Base-by-base conservation (phyloP, 2,888 invertebrate species). In the Agelastica alni region DNA sequence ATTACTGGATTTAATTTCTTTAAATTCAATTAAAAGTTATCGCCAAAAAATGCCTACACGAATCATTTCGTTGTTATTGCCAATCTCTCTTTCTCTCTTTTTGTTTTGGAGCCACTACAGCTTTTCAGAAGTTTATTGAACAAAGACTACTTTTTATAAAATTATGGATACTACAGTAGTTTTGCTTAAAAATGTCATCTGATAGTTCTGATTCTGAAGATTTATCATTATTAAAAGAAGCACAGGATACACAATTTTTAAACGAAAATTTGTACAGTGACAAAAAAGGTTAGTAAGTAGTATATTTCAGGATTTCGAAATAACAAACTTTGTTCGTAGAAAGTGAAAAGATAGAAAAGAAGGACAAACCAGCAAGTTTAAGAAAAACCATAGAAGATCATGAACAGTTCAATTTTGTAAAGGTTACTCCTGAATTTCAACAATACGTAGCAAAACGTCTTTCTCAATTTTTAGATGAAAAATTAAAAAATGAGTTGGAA, bases 381-480 rank as follows among this genome's bases (percentile, higher is more conserved):
- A 59, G 74, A 34, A 62, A 53, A 16, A 30, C 45, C 3, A 58
- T 59, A 17, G 76, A 74, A 56, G 72, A 81, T 5, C 75, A 79
- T 30, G 81, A 81, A 58, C 81, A 82, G 59, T 82, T 81, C 63
- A 82, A 82, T 68, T 75, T 80, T 1, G 79, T 73, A n/a, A 65
- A 78, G 64, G 80, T 83, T 1, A 81, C 83, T 2, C 76, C 77
- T 12, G 77, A 80, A 61, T 76, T 83, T 72, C 81, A 81, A 64
- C 77, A 74, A 28, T 75, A 71, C 53, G 80, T 83, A 44, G 80
- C 80, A 5, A 78, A 77, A 34, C 80, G 81, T 70, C 69, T 83
- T 34, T 79, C 81, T 1, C 73, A 72, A 13, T 70, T 81, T 22
- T 77, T 84, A 30, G 74, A 78, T 47, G 37, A 51, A 22, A 63